phyloP scores from a whole-genome alignment of 2,797 vertebrate species.

The Okamejei kenojei region DNA sequence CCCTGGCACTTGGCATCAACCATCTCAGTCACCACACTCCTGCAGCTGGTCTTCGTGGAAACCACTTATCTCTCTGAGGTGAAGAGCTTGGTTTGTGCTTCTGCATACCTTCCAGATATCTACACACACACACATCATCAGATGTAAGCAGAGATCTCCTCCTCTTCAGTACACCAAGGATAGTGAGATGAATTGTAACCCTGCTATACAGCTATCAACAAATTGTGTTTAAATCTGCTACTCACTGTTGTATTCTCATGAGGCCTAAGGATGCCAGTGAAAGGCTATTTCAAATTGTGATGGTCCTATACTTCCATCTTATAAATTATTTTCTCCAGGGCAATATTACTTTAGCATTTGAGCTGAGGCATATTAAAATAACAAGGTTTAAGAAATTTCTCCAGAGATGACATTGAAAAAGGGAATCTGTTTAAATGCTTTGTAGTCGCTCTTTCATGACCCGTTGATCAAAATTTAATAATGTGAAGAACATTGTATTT shows the following conservation, averaged over 20 bases:
- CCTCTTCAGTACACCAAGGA: background rate
- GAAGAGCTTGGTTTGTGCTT: too few relatives aligned
- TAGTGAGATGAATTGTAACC: background rate
- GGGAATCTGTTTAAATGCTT: background rate
- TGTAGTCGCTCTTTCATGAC: background rate
- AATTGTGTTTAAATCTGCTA: background rate
- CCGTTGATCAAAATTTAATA: background rate
- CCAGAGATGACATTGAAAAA: background rate
- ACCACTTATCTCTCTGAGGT: too few relatives aligned
- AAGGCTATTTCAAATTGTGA: background rate
- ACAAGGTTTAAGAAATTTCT: background rate
- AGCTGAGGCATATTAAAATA: background rate
- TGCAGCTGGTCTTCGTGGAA: too few relatives aligned
- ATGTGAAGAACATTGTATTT: background rate
- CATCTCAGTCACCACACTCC: too few relatives aligned
- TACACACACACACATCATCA: too few relatives aligned
- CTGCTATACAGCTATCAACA: background rate
- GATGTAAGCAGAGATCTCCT: too few relatives aligned
- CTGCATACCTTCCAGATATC: too few relatives aligned
- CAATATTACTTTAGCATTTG: background rate
- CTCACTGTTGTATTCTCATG: background rate
- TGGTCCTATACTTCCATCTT: background rate
- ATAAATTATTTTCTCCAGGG: background rate
- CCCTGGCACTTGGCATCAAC: too few relatives aligned
- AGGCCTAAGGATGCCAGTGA: too few relatives aligned